A percentile compares a stretch with the other conserved stretches of the same genome.
These are phyloP conservation scores for Phenganax marumi DNA, from an alignment of 92 coral and sea anemone genomes.

Conservation along the genomic window DNA sequence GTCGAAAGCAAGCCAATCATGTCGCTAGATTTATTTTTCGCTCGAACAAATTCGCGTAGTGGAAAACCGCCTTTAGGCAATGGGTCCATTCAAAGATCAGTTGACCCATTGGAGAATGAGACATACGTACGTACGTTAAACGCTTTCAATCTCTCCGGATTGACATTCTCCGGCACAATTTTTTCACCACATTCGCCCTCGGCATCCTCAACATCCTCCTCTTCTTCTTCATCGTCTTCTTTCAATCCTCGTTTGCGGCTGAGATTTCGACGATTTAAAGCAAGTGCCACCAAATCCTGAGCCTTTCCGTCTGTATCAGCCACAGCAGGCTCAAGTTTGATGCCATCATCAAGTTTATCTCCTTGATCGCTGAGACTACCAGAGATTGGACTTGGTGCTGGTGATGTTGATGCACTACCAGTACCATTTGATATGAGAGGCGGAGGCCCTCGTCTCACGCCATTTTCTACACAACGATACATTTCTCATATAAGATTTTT, in stretches of 20 bases:
- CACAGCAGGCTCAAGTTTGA: neutral
- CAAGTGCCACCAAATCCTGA: neutral
- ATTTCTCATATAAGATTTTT: neutral
- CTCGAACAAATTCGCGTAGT: too few relatives aligned
- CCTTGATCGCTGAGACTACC: slow-evolving; percentile 8
- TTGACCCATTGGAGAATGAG: neutral
- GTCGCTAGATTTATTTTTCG: too few relatives aligned
- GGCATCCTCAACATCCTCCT: slow-evolving; percentile 89
- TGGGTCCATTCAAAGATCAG: neutral
- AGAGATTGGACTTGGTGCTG: neutral
- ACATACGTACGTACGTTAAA: slow-evolving; percentile 96
- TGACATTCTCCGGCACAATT: slow-evolving; percentile 66
- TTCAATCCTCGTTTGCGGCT: slow-evolving; percentile 50
- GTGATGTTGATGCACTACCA: neutral
- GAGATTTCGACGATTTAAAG: slow-evolving; percentile 26
- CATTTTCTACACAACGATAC: slow-evolving; percentile 12
- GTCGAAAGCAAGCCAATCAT: too few relatives aligned
- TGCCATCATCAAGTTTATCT: slow-evolving; percentile 4
- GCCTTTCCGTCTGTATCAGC: slow-evolving; percentile 2
- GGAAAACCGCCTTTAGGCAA: neutral
- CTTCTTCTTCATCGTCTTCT: slow-evolving; percentile 83
- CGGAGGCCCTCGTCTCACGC: neutral
- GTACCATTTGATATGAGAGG: slow-evolving; percentile 5
- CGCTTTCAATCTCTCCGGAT: slow-evolving; percentile 96
- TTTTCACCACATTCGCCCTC: slow-evolving; percentile 80